Evolutionary conservation across 2,888 invertebrate genomes (phyloP), one percentile per base, ranked within the genome.

Genomic region (Boloria euphrosyne): DNA sequence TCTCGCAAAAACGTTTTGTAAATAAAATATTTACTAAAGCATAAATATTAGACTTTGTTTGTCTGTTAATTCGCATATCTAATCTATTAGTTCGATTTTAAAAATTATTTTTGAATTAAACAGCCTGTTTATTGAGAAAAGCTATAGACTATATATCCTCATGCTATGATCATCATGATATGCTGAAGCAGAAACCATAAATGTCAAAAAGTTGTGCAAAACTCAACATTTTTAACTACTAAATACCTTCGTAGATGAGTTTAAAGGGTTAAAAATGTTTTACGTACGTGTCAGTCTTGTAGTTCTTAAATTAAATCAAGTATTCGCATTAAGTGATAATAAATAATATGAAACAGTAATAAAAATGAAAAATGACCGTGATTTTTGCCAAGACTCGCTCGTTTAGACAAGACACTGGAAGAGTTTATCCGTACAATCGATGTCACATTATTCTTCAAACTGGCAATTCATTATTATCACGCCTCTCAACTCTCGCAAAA

Each of bases 271-370:
- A 38, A 38, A 38, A 10, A 38, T 10, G 10, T 38, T 38, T 38
- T 38, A 7, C 31, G 31, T 38, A 38, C 17, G 5, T 16, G 46
- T 57, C 46, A 57, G n/a, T 22, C 13, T 17, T 18, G 10, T 17
- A 7, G 16, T 4, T 5, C 1, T 22, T 57, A 57, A 57, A 57
- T 57, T 22, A 57, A 22, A 22, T 22, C 13, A 3, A 57, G 22
- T 10, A 57, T 57, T 46, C 13, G 46, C 22, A 57, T 14, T 43
- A 14, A 46, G 16, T 22, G 14, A 3, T n/a, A 57, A 57, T 57
- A 57, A 57, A 57, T 57, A 57, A 57, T 57, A 46, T n/a, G 46
- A 27, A 57, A 57, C 13, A 0, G 0, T 44, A 46, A 22, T 57
- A 57, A 57, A 55, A 57, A 22, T 57, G 57, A 57, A 16, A 57